A percentile compares a stretch with the other conserved stretches of the same genome.
Conservation (phyloP, 2,113 vertebrate species). For the Lycaon pictus region DNA sequence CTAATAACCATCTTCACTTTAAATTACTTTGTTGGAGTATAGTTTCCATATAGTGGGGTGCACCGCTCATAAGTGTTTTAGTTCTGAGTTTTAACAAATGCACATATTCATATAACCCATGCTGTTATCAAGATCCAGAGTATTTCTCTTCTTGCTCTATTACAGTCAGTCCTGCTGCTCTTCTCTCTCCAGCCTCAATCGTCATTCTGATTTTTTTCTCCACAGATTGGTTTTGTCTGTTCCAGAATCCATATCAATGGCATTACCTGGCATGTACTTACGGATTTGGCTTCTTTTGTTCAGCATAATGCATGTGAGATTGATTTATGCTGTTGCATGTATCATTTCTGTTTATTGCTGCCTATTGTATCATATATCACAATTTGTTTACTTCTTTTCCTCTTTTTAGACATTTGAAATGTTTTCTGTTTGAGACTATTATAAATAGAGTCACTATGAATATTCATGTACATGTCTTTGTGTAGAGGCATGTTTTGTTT, state of each 20-base stretch:
- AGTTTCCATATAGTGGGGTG: background rate
- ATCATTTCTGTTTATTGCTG: background rate
- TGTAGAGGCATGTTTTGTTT: background rate
- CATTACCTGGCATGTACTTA: background rate
- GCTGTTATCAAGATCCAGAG: background rate
- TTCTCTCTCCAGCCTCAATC: background rate
- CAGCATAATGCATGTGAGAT: background rate
- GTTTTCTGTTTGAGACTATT: background rate
- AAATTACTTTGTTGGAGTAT: background rate
- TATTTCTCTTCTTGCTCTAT: background rate
- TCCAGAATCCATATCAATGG: background rate
- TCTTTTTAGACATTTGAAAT: background rate
- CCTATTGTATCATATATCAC: background rate
- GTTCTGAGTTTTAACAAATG: background rate
- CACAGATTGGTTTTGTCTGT: background rate
- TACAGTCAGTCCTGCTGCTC: accelerated
- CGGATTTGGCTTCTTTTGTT: background rate
- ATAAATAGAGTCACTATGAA: background rate
- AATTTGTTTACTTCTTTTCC: background rate
- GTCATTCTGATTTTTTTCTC: background rate
- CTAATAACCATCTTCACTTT: background rate
- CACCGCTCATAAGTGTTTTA: accelerated
- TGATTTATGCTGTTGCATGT: background rate
- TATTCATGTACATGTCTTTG: background rate
- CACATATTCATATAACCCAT: background rate